Evolutionary conservation across 2,113 vertebrate species (phyloP).

Genomic region (Pelusios castaneus): DNA sequence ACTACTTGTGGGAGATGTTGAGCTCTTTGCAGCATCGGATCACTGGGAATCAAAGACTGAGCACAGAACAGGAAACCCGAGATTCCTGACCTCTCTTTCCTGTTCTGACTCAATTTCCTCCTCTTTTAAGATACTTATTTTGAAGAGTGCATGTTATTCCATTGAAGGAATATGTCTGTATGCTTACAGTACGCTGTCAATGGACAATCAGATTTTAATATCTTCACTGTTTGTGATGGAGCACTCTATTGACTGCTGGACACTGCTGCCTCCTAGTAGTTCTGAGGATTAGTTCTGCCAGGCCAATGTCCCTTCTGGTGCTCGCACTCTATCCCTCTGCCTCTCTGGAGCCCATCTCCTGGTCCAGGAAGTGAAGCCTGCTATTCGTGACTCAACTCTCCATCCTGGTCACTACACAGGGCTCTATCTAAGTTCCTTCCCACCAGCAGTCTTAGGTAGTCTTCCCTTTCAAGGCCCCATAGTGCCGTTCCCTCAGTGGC

Average conservation of each 20-base stretch:
- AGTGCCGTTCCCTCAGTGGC: not conserved
- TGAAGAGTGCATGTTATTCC: not conserved
- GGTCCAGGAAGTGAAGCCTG: not conserved
- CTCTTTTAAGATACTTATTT: not conserved
- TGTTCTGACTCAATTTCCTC: not conserved
- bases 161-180: accelerated
- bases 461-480: not conserved
- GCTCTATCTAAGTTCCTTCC: not conserved
- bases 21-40: not conserved
- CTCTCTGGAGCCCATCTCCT: not conserved
- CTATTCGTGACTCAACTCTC: not conserved
- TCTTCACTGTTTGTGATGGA: not conserved
- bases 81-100: not conserved
- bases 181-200: accelerated
- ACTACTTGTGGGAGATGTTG: not conserved
- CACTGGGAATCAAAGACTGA: not conserved
- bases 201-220: not conserved
- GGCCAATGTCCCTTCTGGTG: not conserved
- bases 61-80: not conserved
- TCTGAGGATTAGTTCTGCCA: not conserved
- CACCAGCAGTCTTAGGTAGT: not conserved
- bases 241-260: not conserved
- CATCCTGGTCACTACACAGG: not conserved
- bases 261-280: not conserved
- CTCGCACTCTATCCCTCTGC: not conserved